Evolutionary conservation across 2,797 vertebrate genomes (phyloP), one percentile per base, ranked within the genome.

Genomic region (Darevskia mixta): DNA sequence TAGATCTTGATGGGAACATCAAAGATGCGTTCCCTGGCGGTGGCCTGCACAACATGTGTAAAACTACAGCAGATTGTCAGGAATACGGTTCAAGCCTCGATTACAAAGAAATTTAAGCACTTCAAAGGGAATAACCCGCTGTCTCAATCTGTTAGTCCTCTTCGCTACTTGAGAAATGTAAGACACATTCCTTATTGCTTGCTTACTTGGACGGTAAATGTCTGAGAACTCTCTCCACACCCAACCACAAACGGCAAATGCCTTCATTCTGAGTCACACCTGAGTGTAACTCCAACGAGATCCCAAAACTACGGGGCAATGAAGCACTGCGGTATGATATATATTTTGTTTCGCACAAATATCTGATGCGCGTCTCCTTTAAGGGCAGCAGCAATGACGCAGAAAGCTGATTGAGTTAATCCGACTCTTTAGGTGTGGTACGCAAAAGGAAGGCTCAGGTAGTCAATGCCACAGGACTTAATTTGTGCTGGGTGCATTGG

Each of bases 181-280:
- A 94, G 73, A 80, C 75, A 90, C 87, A 90, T 93, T 95, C 49
- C 66, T 93, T 88, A 82, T 85, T 81, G 90, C 49, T 76, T 89
- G 32, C 80, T 90, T 91, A 11, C 49, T 49, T 49, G 82, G 94
- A 88, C 3, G 77, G 87, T 89, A 88, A 86, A 91, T 86, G 79
- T 79, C 85, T 90, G 83, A 73, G 61, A 83, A 90, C 8, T 90
- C 90, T 93, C 90, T 88, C 78, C 90, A 89, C 90, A 88, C 86
- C 86, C 86, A 64, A 43, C 90, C 9, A 3, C 66, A 67, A 90
- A 85, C 13, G 85, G 86, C 55, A 77, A 93, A 90, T 79, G 17
- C 79, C 92, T 93, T 82, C 76, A 92, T 89, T 45, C 67, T 69
- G 1, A 90, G 92, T 94, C 87, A 92, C 38, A 92, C 81, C 88